Evolutionary conservation across 2,113 vertebrate genomes (phyloP).

Genomic region (Sula dactylatra): DNA sequence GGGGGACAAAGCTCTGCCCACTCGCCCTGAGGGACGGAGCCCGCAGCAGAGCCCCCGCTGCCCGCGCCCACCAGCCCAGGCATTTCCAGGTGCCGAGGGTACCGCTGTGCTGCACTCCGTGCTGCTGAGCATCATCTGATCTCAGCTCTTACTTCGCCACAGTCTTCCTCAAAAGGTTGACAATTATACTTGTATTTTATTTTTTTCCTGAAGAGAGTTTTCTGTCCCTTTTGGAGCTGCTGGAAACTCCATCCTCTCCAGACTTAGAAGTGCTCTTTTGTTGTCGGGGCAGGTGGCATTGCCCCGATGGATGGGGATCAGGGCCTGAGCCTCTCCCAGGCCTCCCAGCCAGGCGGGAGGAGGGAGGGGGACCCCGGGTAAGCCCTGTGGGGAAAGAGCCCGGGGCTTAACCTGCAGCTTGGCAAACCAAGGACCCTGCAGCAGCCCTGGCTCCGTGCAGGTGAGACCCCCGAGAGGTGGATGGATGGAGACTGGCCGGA

Average conservation of each 20-base stretch:
- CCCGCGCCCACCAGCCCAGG: background rate
- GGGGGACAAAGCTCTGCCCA: background rate
- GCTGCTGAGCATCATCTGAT: background rate
- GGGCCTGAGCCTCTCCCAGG: background rate
- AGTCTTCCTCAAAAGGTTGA: background rate
- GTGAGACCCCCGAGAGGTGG: background rate
- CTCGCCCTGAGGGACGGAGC: accelerated
- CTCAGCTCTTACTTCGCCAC: background rate
- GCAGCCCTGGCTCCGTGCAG: background rate
- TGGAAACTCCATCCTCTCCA: accelerated
- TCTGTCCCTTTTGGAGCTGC: background rate
- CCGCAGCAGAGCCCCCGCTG: background rate
- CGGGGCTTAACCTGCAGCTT: background rate
- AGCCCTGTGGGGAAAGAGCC: background rate
- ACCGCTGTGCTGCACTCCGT: accelerated
- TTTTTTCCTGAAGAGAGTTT: background rate
- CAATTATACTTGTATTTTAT: accelerated
- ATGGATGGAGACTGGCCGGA: background rate
- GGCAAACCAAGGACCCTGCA: background rate
- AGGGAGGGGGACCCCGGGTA: accelerated
- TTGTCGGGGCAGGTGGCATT: background rate
- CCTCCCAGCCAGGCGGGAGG: background rate
- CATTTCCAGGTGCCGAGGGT: background rate
- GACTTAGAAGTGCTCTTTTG: no score
- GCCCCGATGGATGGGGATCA: accelerated